phyloP scores from a whole-genome alignment of 2,113 vertebrate species.

The Otis tarda region DNA sequence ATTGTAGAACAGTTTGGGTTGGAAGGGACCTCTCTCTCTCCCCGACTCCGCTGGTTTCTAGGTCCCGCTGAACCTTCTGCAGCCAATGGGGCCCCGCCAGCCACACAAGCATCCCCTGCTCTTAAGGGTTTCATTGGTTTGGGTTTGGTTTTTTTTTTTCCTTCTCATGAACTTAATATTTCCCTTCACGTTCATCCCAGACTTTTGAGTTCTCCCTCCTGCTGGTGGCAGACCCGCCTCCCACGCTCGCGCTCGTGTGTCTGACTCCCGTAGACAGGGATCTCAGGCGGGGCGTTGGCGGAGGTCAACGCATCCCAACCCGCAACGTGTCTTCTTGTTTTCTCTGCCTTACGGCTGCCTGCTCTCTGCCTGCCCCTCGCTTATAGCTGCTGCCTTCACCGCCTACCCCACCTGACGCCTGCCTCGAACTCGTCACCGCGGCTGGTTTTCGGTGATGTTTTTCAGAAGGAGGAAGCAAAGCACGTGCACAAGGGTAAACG shows the following conservation, averaged over 20 bases:
- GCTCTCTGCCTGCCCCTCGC: background rate
- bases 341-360: background rate
- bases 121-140: background rate
- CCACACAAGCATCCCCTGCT: accelerated
- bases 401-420: background rate
- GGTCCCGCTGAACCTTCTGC: background rate
- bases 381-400: background rate
- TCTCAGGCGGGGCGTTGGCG: background rate
- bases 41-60: background rate
- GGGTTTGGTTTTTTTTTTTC: background rate
- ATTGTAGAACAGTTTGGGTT: too few relatives aligned
- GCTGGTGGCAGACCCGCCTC: background rate
- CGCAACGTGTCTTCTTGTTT: background rate
- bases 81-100: accelerated
- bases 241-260: accelerated
- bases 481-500: accelerated
- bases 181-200: background rate
- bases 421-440: background rate
- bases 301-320: background rate
- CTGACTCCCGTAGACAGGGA: background rate
- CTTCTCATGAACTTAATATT: background rate
- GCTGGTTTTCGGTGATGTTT: background rate
- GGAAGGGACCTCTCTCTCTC: accelerated
- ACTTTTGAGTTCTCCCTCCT: background rate
- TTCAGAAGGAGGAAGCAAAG: background rate